Percentiles rank a stretch among this genome's conserved stretches.
These are phyloP conservation scores for Ephestia elutella DNA, from an alignment of 1,140 invertebrate genomes.

Conservation along the genomic window DNA sequence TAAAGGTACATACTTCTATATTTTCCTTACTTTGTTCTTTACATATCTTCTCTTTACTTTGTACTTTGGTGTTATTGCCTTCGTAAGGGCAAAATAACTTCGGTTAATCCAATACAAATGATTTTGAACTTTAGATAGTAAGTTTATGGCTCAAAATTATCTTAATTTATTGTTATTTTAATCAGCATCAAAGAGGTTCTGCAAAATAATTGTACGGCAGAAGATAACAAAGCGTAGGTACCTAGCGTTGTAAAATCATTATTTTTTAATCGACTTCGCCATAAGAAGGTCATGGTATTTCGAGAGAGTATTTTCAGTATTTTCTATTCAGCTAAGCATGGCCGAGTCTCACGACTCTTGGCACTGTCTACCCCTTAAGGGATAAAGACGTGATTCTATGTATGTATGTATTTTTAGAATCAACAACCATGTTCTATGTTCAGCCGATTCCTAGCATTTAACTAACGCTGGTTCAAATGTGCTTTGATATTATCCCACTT, in stretches of 20 bases:
- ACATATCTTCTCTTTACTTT: no score
- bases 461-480: no score
- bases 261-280: background rate
- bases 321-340: no score
- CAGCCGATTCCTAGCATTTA: no score
- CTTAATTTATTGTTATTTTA: background rate
- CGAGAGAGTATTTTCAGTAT: no score
- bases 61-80: background rate
- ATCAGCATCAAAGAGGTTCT: background rate
- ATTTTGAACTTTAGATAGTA: constrained; percentile 1
- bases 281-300: no score
- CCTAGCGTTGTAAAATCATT: background rate
- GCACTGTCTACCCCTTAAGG: no score
- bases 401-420: no score
- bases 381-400: no score
- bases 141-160: background rate
- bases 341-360: no score
- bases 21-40: background rate
- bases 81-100: constrained; percentile 1
- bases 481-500: no score
- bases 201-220: background rate
- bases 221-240: background rate
- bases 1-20: background rate
- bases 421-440: no score
- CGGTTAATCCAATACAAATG: background rate